phyloP scores from a whole-genome alignment of 2,888 invertebrate species.

The Tipula lateralis region DNA sequence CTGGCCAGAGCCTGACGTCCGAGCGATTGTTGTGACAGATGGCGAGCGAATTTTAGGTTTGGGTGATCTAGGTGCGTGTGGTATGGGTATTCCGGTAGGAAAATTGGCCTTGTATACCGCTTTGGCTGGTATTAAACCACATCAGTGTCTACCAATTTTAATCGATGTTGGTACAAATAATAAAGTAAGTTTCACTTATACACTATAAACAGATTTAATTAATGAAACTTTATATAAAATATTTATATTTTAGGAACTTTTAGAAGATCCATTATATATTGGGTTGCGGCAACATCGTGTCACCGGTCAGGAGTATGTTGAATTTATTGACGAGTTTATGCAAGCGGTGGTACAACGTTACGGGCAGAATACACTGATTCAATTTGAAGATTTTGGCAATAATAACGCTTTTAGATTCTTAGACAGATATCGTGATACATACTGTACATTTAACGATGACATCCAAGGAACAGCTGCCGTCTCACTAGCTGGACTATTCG shows the following conservation, averaged over 20 bases:
- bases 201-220: background rate
- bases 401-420: conserved; percentile 93
- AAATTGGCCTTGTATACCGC: conserved; percentile 95
- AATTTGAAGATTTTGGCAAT: conserved; percentile 98
- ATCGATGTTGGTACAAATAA: conserved; percentile 95
- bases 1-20: conserved; percentile 74
- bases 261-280: conserved; percentile 92
- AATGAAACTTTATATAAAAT: conserved; percentile 46
- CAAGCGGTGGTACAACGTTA: conserved; percentile 81
- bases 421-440: conserved; percentile 81
- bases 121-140: conserved; percentile 92
- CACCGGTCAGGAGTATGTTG: conserved; percentile 82
- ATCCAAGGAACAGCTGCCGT: conserved; percentile 97
- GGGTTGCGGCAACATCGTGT: conserved; percentile 82
- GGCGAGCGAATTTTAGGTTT: conserved; percentile 95
- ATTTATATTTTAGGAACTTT: conserved; percentile 52
- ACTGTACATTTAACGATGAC: conserved; percentile 98
- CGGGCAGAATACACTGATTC: conserved; percentile 76
- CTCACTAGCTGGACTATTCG: conserved; percentile 81
- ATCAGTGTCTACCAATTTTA: conserved; percentile 88
- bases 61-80: conserved; percentile 93
- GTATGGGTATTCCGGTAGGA: conserved; percentile 97
- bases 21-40: conserved; percentile 90
- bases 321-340: conserved; percentile 97
- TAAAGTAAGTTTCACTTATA: conserved; percentile 51